These are phyloP conservation scores for Latrodectus elegans DNA, from an alignment of 2,888 invertebrate species.

Conservation along the genomic window DNA sequence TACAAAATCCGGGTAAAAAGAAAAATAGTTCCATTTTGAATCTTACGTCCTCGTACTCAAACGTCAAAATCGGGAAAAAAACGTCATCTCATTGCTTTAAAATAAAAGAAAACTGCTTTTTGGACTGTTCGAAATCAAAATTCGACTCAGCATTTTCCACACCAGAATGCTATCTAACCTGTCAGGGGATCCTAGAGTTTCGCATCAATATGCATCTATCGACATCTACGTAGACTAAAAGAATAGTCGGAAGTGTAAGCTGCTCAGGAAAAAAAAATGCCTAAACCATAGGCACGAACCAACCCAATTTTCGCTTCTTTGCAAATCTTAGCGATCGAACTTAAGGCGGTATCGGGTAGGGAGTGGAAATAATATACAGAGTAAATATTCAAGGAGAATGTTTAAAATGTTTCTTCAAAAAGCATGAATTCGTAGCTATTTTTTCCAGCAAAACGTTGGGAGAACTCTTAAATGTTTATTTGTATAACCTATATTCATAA, in stretches of 20 bases:
- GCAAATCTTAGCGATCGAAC: conserved; percentile 49
- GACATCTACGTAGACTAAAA: not conserved
- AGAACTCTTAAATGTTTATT: too few relatives aligned
- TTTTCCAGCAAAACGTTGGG: not conserved
- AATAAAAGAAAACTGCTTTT: conserved; percentile 50
- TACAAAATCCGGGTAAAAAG: conserved; percentile 8
- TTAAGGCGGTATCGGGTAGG: conserved; percentile 23
- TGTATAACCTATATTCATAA: too few relatives aligned
- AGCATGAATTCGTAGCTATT: not conserved
- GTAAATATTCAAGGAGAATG: conserved; percentile 49
- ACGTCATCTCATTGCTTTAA: conserved; percentile 55
- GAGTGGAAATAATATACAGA: conserved; percentile 32
- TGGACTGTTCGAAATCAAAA: conserved; percentile 54
- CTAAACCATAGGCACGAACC: conserved; percentile 25
- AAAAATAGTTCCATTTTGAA: conserved; percentile 21
- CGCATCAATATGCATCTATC: conserved; percentile 46
- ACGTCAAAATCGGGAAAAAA: conserved; percentile 15
- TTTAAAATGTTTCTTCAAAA: conserved; percentile 33
- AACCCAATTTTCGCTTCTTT: conserved; percentile 49
- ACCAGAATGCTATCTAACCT: conserved; percentile 49
- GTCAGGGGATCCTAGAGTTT: conserved; percentile 51
- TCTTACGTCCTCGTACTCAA: not conserved
- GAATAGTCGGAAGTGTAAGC: not conserved
- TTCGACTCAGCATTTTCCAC: conserved; percentile 47
- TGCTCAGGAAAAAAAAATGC: not conserved